phyloP scores from a whole-genome alignment of 2,888 invertebrate genomes.

The Antheraea yamamai region DNA sequence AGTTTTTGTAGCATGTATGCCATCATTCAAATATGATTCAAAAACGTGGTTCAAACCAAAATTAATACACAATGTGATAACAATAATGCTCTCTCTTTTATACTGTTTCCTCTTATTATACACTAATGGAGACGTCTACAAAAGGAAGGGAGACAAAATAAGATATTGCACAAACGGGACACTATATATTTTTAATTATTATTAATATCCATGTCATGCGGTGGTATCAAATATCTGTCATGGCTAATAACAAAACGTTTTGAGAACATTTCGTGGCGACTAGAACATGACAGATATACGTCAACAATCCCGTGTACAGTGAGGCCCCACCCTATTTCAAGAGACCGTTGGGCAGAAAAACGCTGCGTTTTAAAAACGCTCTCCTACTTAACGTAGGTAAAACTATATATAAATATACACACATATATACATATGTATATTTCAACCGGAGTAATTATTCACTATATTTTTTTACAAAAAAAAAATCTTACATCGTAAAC shows the following conservation, averaged over 20 bases:
- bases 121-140: background rate
- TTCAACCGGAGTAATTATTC: constrained; percentile 36
- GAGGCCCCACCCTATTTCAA: constrained; percentile 27
- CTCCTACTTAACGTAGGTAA: constrained; percentile 57
- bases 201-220: background rate
- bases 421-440: constrained; percentile 32
- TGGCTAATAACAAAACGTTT: constrained; percentile 2
- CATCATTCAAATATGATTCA: background rate
- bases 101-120: background rate
- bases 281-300: constrained; percentile 4
- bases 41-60: background rate
- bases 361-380: constrained; percentile 44
- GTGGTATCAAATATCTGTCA: constrained; percentile 13
- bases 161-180: background rate
- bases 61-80: background rate
- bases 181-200: background rate
- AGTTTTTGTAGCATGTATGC: background rate
- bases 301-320: constrained; percentile 17
- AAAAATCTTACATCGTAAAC: constrained; percentile 62
- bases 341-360: constrained; percentile 21
- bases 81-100: background rate
- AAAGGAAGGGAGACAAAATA: background rate
- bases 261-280: constrained; percentile 22
- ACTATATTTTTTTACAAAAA: constrained; percentile 52
- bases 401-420: constrained; percentile 46